A percentile compares a stretch with the other conserved stretches of the same genome.
Conservation (phyloP, 2,797 vertebrate genomes). For the Falco columbarius region DNA sequence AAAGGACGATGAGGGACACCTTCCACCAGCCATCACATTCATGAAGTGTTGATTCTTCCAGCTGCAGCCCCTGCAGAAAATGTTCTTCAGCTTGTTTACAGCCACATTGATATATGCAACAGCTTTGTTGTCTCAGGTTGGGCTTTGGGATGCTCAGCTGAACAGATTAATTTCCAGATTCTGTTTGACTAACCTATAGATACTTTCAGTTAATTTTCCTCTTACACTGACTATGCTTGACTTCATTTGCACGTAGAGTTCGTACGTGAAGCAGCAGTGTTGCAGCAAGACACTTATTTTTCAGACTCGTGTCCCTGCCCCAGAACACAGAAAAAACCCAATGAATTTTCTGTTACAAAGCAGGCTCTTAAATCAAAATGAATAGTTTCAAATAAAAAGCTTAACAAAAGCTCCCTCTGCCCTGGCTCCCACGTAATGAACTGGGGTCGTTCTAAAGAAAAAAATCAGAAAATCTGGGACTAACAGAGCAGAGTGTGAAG, state of each 20-base stretch:
- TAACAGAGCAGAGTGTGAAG: not conserved
- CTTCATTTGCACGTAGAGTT: not conserved
- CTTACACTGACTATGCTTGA: not conserved
- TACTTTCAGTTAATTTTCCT: not conserved
- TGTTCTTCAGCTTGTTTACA: not conserved
- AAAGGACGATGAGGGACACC: not conserved
- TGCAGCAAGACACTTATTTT: not conserved
- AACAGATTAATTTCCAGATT: not conserved
- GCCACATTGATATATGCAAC: not conserved
- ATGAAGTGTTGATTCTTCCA: not conserved
- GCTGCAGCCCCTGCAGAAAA: not conserved
- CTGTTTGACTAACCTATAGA: not conserved
- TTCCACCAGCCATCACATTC: not conserved
- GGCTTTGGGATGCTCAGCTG: not conserved
- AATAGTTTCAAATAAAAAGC: slow-evolving; percentile 22
- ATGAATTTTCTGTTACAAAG: not conserved
- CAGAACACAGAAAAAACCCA: not conserved
- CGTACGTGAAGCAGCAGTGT: not conserved
- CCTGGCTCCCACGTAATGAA: not conserved
- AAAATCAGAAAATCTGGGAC: not conserved
- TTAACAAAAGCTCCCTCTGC: not conserved
- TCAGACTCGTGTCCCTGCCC: not conserved
- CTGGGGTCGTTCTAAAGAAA: not conserved
- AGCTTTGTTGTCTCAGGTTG: not conserved
- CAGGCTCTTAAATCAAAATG: slow-evolving; percentile 8